A percentile compares a stretch with the other conserved stretches of the same genome.
phyloP scores from a whole-genome alignment of 2,888 invertebrate genomes.

The Drosophila pegasa region DNA sequence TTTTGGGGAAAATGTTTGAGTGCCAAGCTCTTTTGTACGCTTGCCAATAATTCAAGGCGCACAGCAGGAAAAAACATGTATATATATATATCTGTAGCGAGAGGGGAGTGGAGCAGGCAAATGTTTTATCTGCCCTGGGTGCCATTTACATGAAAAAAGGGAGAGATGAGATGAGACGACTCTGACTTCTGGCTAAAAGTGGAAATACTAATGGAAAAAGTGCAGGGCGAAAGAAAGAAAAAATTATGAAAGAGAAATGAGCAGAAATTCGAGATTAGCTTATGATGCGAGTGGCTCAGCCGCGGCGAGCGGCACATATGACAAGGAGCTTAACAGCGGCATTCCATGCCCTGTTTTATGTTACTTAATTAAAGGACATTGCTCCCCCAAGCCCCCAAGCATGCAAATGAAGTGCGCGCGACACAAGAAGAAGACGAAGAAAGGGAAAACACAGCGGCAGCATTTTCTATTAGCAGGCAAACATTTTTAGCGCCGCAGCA shows the following conservation, averaged over 20 bases:
- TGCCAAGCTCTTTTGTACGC: conserved; percentile 63
- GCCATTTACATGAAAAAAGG: conserved; percentile 65
- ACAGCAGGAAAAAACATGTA: conserved; percentile 7
- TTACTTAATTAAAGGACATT: conserved; percentile 76
- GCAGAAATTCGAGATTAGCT: conserved; percentile 69
- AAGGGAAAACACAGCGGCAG: conserved; percentile 24
- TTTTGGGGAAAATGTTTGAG: conserved; percentile 33
- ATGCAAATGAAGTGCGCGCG: conserved; percentile 70
- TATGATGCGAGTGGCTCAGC: conserved; percentile 52
- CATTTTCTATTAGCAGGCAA: conserved; percentile 76
- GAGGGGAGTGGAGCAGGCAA: conserved; percentile 13
- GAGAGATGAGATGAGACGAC: background rate
- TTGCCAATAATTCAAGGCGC: conserved; percentile 71
- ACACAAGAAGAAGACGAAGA: conserved; percentile 9
- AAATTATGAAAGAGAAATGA: conserved; percentile 29
- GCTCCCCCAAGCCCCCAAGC: conserved; percentile 63
- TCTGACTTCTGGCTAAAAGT: conserved; percentile 48
- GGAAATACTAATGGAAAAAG: conserved; percentile 30
- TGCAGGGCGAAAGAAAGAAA: background rate
- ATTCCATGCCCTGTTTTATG: conserved; percentile 13
- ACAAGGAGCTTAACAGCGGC: conserved; percentile 46
- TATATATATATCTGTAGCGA: background rate
- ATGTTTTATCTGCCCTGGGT: conserved; percentile 66
- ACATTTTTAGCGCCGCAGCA: conserved; percentile 72
- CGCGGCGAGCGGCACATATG: conserved; percentile 63